Conservation (phyloP, 1,140 invertebrate species). For the Sinonovacula constricta region DNA sequence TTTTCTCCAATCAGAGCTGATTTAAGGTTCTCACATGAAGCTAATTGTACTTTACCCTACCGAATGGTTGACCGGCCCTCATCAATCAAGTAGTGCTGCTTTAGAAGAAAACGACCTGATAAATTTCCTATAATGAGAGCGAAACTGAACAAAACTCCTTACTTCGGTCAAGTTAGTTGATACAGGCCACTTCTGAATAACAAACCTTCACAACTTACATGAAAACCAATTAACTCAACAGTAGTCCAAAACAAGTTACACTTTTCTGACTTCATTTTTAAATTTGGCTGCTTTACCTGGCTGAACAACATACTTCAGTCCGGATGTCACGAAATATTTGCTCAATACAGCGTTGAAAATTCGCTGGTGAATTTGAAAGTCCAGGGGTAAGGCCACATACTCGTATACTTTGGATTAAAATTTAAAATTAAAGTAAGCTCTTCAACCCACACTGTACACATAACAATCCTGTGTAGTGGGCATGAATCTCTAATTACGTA, state of each 20-base stretch:
- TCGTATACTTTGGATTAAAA: conserved; percentile 39
- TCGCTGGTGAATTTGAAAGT: conserved; percentile 10
- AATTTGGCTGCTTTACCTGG: background rate
- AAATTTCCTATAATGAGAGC: no score
- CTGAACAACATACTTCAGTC: conserved; percentile 13
- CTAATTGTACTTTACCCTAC: no score
- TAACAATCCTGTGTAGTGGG: conserved; percentile 58
- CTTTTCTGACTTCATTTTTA: conserved; percentile 19
- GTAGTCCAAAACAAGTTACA: conserved; percentile 6
- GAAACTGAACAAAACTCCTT: no score
- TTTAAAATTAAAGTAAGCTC: conserved; percentile 11
- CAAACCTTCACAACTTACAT: no score
- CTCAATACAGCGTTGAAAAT: conserved; percentile 20
- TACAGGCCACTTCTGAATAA: no score
- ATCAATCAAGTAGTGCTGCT: no score
- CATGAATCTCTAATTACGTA: conserved; percentile 56
- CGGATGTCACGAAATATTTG: conserved; percentile 5
- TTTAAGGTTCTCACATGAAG: no score
- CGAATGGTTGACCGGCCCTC: no score
- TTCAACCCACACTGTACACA: conserved; percentile 50
- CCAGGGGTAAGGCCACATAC: conserved; percentile 15
- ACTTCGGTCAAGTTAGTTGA: no score
- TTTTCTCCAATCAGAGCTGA: no score
- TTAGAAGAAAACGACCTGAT: no score
- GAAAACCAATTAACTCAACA: no score